Conservation (phyloP, 2,888 invertebrate species). For the Phrixothrix hirtus region DNA sequence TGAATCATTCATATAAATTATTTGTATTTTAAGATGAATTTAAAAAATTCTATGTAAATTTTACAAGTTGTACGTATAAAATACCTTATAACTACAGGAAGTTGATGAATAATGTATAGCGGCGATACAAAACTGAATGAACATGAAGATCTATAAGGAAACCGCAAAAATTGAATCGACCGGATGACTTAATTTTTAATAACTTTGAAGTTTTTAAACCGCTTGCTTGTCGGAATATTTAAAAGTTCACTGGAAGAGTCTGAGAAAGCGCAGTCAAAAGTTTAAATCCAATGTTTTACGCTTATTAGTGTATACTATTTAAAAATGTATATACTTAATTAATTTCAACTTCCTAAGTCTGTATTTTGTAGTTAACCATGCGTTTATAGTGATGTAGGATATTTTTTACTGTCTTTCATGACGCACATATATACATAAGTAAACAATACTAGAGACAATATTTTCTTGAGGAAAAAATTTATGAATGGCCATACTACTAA, state of each 20-base stretch:
- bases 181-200: not conserved
- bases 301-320: slow-evolving; percentile 30
- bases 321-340: slow-evolving; percentile 39
- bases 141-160: no score
- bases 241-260: not conserved
- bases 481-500: no score
- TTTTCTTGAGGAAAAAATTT: no score
- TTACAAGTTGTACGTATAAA: no score
- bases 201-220: not conserved
- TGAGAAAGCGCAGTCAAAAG: slow-evolving; percentile 13
- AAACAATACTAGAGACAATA: no score
- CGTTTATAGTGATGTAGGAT: slow-evolving; percentile 20
- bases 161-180: not conserved
- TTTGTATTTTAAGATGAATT: no score
- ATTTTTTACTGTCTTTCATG: slow-evolving; percentile 26
- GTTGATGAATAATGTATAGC: no score
- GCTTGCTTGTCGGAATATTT: not conserved
- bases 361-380: slow-evolving; percentile 25
- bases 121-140: no score
- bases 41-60: no score
- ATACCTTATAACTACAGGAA: no score
- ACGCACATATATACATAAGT: slow-evolving; percentile 23
- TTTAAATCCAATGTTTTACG: slow-evolving; percentile 12
- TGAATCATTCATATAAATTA: no score
- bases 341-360: slow-evolving; percentile 39